Evolutionary conservation across 2,113 vertebrate species (phyloP), one percentile per base, ranked within the genome.

Genomic region (Pelobates fuscus): DNA sequence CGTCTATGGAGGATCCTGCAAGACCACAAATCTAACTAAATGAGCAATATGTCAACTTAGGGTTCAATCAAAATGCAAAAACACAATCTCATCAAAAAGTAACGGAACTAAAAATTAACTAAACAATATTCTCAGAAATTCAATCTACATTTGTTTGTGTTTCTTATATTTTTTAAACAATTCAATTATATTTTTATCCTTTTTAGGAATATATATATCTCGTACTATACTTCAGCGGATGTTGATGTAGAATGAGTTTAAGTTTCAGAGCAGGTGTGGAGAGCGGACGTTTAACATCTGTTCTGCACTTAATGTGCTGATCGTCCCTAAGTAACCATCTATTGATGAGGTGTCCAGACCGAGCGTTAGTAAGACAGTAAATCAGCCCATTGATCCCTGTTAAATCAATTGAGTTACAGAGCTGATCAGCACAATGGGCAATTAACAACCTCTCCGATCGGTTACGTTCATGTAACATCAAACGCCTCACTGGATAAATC

Each of bases 351-450:
- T 90, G 89, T 92, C 92, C 91, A 88, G 88, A 84, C 88, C 85
- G 89, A 91, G 88, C 94, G 89, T 91, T 90, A 78, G 86, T 85
- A 85, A 91, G 89, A 91, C 90, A 94, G 92, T 92, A 90, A 93
- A 94, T 94, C 92, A 93, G 85, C 83, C 83, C 88, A 95, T 94
- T 84, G 92, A 95, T 93, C 88, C 82, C 75, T 70, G 84, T 0
- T 78, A 82, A 91, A 93, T 94, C 93, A 83, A 94, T 94, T 88
- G 83, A 80, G 88, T 86, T 78, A 89, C 89, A 91, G 85, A 89
- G 81, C 85, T 86, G 84, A 86, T 89, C 87, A 81, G 10, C 43
- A 80, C 84, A 82, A 85, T 10, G 78, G 86, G 90, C 89, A 89
- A 89, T 91, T 91, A 91, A 88, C 85, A 83, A 84, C 84, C 80